Evolutionary conservation across 2,113 vertebrate genomes (phyloP).

Genomic region (Vulpes vulpes): DNA sequence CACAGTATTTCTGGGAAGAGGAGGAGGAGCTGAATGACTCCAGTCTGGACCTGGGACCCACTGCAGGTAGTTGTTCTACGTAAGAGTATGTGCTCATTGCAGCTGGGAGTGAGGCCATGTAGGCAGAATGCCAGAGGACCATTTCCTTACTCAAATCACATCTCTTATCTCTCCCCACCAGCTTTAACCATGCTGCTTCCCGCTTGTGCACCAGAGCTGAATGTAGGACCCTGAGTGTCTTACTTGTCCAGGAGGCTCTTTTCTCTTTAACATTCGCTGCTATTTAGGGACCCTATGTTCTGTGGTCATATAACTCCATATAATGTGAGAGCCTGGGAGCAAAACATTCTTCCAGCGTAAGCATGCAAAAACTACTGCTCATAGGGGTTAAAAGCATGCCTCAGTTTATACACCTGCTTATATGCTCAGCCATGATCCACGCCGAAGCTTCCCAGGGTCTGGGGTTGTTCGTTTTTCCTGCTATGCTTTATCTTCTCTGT

Average conservation of each 20-base stretch:
- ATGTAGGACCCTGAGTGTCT: not conserved
- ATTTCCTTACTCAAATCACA: not conserved
- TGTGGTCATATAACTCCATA: not conserved
- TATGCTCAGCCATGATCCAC: not conserved
- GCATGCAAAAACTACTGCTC: not conserved
- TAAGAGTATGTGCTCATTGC: not conserved
- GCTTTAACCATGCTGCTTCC: not conserved
- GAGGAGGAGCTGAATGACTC: slow-evolving; percentile 88
- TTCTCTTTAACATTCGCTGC: not conserved
- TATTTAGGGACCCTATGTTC: not conserved
- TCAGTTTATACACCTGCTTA: not conserved
- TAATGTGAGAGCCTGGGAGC: not conserved
- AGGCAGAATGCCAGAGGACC: not conserved
- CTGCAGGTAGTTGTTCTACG: slow-evolving; percentile 86
- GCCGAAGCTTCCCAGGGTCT: not conserved
- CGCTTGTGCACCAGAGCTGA: too few species aligned
- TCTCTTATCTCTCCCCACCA: too few species aligned
- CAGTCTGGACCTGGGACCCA: slow-evolving; percentile 87
- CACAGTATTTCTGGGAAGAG: slow-evolving; percentile 91
- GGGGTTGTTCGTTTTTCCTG: not conserved
- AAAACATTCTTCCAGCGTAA: not conserved
- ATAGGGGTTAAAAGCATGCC: not conserved
- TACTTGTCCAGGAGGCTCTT: not conserved
- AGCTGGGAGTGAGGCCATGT: not conserved
- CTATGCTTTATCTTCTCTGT: not conserved